Conservation (phyloP, 1,140 invertebrate genomes). For the Eulimnadia texana region DNA sequence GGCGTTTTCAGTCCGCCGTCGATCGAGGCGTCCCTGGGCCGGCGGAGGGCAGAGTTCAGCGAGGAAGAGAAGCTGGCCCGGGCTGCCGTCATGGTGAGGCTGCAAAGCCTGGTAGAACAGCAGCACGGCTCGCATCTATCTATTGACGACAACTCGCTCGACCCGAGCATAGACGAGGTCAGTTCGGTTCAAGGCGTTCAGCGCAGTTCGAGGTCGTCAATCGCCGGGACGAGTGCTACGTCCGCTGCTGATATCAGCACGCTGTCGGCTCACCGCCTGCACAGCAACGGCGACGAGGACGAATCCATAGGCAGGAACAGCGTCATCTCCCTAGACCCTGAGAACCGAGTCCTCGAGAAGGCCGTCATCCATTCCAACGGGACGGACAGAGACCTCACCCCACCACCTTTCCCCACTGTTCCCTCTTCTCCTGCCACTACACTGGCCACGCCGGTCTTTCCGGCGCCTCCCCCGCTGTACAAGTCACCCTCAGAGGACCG, state of each 20-base stretch:
- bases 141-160: slow-evolving; percentile 33
- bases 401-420: not conserved
- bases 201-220: slow-evolving; percentile 46
- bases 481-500: slow-evolving; percentile 33
- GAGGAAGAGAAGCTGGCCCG: slow-evolving; percentile 12
- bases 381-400: slow-evolving; percentile 9
- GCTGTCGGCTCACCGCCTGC: slow-evolving; percentile 7
- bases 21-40: slow-evolving; percentile 35
- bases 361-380: slow-evolving; percentile 2
- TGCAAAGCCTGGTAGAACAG: slow-evolving; percentile 1
- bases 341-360: slow-evolving; percentile 4
- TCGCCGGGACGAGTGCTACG: slow-evolving; percentile 66
- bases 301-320: slow-evolving; percentile 5
- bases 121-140: slow-evolving; percentile 11
- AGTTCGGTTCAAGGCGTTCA: slow-evolving; percentile 40
- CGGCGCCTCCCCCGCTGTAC: slow-evolving; percentile 3
- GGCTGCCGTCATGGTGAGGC: slow-evolving; percentile 4
- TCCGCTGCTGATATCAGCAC: slow-evolving; percentile 37
- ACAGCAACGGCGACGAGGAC: slow-evolving; percentile 5
- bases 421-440: slow-evolving; percentile 11
- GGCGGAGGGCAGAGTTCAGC: slow-evolving; percentile 11
- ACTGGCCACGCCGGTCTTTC: slow-evolving; percentile 3
- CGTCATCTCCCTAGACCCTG: slow-evolving; percentile 5
- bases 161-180: slow-evolving; percentile 48
- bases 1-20: slow-evolving; percentile 64